Percentiles rank a stretch among this genome's conserved stretches.
phyloP scores from a whole-genome alignment of 64 coral and sea anemone species.

The Cladopsammia gracilis region DNA sequence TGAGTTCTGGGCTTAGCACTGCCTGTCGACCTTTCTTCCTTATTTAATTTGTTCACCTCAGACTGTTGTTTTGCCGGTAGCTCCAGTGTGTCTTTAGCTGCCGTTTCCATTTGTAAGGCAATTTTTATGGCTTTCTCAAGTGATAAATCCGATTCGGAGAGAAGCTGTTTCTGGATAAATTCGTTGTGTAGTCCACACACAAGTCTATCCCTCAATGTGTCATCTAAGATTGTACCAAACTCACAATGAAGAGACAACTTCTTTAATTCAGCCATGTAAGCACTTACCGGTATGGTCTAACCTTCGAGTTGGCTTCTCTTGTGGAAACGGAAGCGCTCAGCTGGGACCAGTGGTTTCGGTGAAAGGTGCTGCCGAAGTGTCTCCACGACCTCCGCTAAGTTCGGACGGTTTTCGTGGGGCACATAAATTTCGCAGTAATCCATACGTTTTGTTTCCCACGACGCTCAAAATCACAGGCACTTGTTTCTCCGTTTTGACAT shows the following conservation, averaged over 20 bases:
- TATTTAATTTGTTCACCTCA: slow-evolving; percentile 42
- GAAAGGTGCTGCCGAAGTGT: slow-evolving; percentile 5
- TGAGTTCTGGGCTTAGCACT: background rate
- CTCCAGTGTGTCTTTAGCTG: background rate
- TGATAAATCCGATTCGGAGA: background rate
- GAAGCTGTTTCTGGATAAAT: slow-evolving; percentile 26
- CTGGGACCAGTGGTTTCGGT: slow-evolving; percentile 16
- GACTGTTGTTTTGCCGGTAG: slow-evolving; percentile 18
- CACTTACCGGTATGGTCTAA: slow-evolving; percentile 7
- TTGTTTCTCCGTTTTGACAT: slow-evolving; percentile 3
- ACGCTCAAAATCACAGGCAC: background rate
- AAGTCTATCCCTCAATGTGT: slow-evolving; percentile 8
- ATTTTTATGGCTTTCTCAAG: slow-evolving; percentile 1
- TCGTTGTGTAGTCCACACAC: slow-evolving; percentile 29
- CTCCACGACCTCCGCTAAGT: background rate
- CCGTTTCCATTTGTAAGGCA: slow-evolving; percentile 14
- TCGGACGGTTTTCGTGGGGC: background rate
- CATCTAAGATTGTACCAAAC: background rate
- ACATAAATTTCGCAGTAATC: background rate
- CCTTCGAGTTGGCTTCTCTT: slow-evolving; percentile 18
- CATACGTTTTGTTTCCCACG: slow-evolving; percentile 8
- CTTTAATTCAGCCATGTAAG: slow-evolving; percentile 12
- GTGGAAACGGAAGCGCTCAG: slow-evolving; percentile 14
- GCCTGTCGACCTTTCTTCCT: background rate
- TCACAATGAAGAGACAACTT: slow-evolving; percentile 20